Conservation (phyloP, 2,888 invertebrate genomes). For the Panorpa germanica region DNA sequence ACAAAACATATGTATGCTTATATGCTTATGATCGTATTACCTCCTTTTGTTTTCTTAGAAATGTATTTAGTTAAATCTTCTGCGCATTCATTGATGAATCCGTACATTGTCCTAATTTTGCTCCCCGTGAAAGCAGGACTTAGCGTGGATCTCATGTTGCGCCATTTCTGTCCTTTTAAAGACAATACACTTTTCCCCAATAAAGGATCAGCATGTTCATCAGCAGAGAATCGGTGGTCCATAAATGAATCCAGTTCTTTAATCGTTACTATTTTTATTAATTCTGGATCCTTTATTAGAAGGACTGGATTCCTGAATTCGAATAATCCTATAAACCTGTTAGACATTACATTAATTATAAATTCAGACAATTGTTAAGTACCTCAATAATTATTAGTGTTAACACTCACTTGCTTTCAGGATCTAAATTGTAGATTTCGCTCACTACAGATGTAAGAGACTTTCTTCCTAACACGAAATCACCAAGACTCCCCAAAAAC, state of each 20-base stretch:
- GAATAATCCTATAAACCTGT: constrained; percentile 6
- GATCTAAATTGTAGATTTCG: too few relatives aligned
- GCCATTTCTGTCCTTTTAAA: constrained; percentile 8
- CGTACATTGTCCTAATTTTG: constrained; percentile 7
- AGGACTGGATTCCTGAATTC: constrained; percentile 4
- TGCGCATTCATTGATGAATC: constrained; percentile 4
- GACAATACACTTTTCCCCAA: constrained; percentile 6
- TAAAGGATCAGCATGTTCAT: constrained; percentile 4
- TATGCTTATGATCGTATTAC: too few relatives aligned
- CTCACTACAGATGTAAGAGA: too few relatives aligned
- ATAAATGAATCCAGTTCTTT: constrained; percentile 8
- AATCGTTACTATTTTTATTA: constrained; percentile 2
- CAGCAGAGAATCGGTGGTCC: constrained; percentile 3
- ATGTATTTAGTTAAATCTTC: not conserved
- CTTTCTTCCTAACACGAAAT: too few relatives aligned
- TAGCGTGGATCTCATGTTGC: constrained; percentile 5
- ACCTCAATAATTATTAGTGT: too few relatives aligned
- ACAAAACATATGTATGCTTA: too few relatives aligned
- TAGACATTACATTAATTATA: not conserved
- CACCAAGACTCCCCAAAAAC: too few relatives aligned
- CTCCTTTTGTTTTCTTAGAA: too few relatives aligned
- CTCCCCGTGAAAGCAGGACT: constrained; percentile 7
- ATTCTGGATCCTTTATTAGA: constrained; percentile 4
- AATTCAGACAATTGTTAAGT: too few relatives aligned
- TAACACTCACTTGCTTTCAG: too few relatives aligned